A percentile compares a stretch with the other conserved stretches of the same genome.
Conservation (phyloP, 2,113 vertebrate genomes). For the Pithys albifrons region DNA sequence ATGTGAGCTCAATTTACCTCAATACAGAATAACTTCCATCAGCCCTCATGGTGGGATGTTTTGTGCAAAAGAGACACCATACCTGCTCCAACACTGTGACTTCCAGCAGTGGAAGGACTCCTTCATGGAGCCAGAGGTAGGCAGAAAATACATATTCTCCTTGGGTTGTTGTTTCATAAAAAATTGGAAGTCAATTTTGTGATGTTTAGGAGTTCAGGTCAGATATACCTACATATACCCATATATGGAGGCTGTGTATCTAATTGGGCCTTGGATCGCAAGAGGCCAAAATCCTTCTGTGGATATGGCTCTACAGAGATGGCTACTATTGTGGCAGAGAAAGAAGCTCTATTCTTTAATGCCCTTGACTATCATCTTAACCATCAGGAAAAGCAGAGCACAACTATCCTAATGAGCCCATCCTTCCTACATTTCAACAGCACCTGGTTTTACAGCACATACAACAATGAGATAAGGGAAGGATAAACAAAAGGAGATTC, state of each 20-base stretch:
- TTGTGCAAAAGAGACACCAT: background rate
- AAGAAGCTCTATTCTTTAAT: background rate
- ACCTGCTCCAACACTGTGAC: background rate
- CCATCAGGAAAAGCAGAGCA: background rate
- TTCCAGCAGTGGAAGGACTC: background rate
- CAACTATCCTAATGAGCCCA: background rate
- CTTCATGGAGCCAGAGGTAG: background rate
- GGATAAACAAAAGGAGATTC: background rate
- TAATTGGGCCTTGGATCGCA: background rate
- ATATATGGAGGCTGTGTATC: background rate
- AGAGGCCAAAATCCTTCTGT: background rate
- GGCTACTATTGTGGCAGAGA: background rate
- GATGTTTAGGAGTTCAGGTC: background rate
- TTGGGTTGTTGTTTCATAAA: background rate
- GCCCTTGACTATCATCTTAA: background rate
- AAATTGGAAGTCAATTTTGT: background rate
- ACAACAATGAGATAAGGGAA: background rate
- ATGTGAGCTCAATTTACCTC: background rate
- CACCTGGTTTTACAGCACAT: background rate
- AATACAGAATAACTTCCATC: background rate
- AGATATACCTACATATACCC: background rate
- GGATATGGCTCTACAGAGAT: background rate
- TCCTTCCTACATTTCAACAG: background rate
- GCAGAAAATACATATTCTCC: background rate
- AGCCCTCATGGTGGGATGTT: background rate